These are phyloP conservation scores for Saccostrea glomerata DNA, from an alignment of 1,140 invertebrate species.

Conservation along the genomic window DNA sequence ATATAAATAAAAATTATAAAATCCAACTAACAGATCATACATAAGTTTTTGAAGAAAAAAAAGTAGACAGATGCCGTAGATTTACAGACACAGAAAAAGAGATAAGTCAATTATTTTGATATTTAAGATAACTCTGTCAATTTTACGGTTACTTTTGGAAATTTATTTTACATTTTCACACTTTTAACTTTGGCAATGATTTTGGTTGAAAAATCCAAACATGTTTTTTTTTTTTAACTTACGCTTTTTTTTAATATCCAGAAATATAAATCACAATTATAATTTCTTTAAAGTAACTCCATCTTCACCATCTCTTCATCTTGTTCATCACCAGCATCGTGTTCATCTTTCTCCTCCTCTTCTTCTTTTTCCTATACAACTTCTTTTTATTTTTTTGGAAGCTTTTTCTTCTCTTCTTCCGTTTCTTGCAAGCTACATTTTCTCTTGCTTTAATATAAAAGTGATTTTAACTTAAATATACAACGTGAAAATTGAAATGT, in stretches of 20 bases:
- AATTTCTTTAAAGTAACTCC: not conserved
- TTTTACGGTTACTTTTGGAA: too few species aligned
- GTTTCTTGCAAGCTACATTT: not conserved
- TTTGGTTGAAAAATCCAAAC: too few species aligned
- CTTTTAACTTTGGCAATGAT: too few species aligned
- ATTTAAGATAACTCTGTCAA: too few species aligned
- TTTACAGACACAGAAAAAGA: too few species aligned
- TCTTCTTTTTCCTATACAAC: not conserved
- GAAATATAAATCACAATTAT: not conserved
- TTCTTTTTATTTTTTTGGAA: not conserved
- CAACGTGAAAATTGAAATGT: not conserved
- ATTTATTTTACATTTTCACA: too few species aligned
- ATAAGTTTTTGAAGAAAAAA: too few species aligned
- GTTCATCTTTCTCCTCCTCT: not conserved
- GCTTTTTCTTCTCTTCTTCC: not conserved
- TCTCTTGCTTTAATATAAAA: not conserved
- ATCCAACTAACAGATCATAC: too few species aligned
- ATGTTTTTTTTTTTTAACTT: too few species aligned
- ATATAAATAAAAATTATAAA: too few species aligned
- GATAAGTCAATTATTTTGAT: too few species aligned
- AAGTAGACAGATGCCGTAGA: too few species aligned
- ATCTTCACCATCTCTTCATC: not conserved
- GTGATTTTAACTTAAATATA: conserved; percentile 10
- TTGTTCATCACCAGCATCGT: not conserved
- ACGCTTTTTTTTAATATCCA: not conserved